Evolutionary conservation across 92 coral and sea anemone species (phyloP).

Genomic region (Phenganax stokvisi): DNA sequence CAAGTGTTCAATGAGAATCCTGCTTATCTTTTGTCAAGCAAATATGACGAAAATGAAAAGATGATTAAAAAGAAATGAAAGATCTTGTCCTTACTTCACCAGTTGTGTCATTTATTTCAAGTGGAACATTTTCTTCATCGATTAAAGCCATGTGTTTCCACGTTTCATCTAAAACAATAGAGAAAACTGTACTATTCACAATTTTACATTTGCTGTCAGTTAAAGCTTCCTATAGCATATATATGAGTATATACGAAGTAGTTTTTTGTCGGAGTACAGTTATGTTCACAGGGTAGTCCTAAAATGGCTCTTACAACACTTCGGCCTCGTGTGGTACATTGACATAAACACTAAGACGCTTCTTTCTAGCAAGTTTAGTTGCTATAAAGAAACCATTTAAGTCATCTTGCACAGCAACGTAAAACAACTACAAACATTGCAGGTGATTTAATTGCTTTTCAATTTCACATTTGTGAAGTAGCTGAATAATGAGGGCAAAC

Average conservation of each 20-base stretch:
- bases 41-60: neutral
- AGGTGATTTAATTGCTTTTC: neutral
- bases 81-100: conserved; percentile 48
- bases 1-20: too few relatives aligned
- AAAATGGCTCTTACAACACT: neutral
- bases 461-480: neutral
- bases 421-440: neutral
- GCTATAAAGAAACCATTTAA: neutral
- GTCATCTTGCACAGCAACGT: conserved; percentile 7
- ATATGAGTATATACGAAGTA: too few relatives aligned
- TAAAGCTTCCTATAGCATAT: too few relatives aligned
- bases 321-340: neutral
- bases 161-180: conserved; percentile 52
- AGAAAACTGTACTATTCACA: neutral
- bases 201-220: neutral
- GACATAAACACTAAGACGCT: neutral
- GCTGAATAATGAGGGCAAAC: neutral
- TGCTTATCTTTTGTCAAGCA: neutral
- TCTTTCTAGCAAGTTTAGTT: neutral
- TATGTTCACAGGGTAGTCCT: neutral
- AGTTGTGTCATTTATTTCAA: conserved; percentile 66
- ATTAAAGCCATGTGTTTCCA: conserved; percentile 58
- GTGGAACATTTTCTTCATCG: conserved; percentile 56
- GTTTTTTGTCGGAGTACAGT: too few relatives aligned
- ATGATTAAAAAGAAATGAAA: neutral